phyloP scores from a whole-genome alignment of 2,797 vertebrate species.

The Schizothorax lantsangensis region DNA sequence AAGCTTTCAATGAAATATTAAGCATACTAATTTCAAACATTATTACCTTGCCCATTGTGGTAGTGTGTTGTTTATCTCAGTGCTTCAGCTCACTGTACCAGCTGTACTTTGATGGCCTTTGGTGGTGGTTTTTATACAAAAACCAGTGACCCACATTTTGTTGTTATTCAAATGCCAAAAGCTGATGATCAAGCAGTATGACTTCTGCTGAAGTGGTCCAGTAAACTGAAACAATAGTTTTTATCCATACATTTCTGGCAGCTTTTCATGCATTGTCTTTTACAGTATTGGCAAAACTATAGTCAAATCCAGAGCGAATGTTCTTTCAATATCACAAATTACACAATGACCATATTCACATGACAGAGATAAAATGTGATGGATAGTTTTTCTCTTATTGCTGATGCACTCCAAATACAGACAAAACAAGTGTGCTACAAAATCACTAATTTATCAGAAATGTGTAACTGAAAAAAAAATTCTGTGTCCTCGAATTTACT shows the following conservation, averaged over 20 bases:
- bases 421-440: neutral
- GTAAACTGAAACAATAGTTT: constrained; percentile 75
- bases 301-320: constrained; percentile 70
- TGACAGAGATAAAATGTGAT: constrained; percentile 16
- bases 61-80: constrained; percentile 67
- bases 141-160: constrained; percentile 65
- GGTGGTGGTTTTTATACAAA: constrained; percentile 76
- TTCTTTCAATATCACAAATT: constrained; percentile 67
- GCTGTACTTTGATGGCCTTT: constrained; percentile 60
- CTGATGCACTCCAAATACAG: neutral
- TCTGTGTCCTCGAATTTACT: neutral
- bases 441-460: neutral
- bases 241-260: constrained; percentile 82
- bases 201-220: constrained; percentile 77
- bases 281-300: constrained; percentile 69
- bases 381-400: neutral
- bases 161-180: constrained; percentile 82
- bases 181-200: constrained; percentile 80
- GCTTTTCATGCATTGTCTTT: constrained; percentile 70
- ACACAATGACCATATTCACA: constrained; percentile 45
- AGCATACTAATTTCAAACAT: neutral
- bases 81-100: constrained; percentile 75
- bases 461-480: neutral
- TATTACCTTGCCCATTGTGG: constrained; percentile 81
- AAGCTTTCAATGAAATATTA: neutral